These are phyloP conservation scores for Epicauta chinensis DNA, from an alignment of 1,140 invertebrate genomes.

Conservation along the genomic window DNA sequence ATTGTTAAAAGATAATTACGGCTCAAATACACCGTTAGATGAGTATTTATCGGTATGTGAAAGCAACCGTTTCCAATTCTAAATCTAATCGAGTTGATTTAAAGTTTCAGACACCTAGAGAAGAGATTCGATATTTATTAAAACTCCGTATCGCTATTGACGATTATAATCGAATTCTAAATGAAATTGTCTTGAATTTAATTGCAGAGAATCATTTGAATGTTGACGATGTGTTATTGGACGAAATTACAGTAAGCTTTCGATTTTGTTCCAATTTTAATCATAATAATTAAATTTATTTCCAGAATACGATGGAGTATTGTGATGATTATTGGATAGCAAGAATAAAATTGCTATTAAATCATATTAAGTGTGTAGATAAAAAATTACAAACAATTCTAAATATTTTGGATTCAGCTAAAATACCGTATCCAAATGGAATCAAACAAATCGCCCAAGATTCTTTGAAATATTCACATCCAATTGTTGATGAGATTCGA, in stretches of 20 bases:
- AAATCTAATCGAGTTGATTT: too few species aligned
- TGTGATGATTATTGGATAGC: slow-evolving; percentile 26
- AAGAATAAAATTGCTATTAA: slow-evolving; percentile 19
- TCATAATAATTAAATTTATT: slow-evolving; percentile 12
- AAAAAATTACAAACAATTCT: slow-evolving; percentile 21
- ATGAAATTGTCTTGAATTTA: slow-evolving; percentile 26
- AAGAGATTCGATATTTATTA: slow-evolving; percentile 16
- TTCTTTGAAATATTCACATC: slow-evolving; percentile 17
- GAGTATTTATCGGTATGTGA: too few species aligned
- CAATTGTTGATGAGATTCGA: slow-evolving; percentile 17
- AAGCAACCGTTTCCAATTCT: too few species aligned
- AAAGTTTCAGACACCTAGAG: slow-evolving; percentile 11
- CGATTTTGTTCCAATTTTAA: too few species aligned
- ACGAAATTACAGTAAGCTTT: slow-evolving; percentile 27
- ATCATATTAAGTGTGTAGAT: slow-evolving; percentile 20
- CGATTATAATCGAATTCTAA: slow-evolving; percentile 23
- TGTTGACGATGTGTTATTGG: slow-evolving; percentile 23
- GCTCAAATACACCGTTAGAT: slow-evolving; percentile 22
- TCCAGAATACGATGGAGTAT: slow-evolving; percentile 21
- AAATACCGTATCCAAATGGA: slow-evolving; percentile 26
- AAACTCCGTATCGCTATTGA: slow-evolving; percentile 9
- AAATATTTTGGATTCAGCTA: slow-evolving; percentile 19
- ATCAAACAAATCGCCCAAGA: slow-evolving; percentile 21
- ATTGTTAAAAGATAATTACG: slow-evolving; percentile 23
- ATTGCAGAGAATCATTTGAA: slow-evolving; percentile 25